Evolutionary conservation across 2,113 vertebrate genomes (phyloP), one percentile per base, ranked within the genome.

Genomic region (Entomyzon cyanotis): DNA sequence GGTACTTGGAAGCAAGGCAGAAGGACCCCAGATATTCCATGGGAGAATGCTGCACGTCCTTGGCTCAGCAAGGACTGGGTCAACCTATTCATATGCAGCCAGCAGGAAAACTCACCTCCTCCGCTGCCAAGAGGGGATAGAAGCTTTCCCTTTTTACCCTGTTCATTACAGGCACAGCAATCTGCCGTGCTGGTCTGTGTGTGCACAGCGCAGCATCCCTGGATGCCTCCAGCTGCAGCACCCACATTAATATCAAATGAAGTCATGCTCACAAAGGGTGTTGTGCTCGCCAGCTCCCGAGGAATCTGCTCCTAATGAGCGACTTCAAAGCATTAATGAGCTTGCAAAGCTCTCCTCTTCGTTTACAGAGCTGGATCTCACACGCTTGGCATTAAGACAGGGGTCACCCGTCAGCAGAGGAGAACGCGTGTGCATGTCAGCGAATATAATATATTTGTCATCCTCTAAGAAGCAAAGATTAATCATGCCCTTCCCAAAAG

Each of bases 241-340:
- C 91, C 92, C 42, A 20, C 84, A 87, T 95, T 90, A 96, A 96
- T 95, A 95, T 75, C 93, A 84, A 87, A 95, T 71, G 74, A 95
- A 97, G 85, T 78, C 89, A 31, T 58, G 92, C 89, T 94, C 82
- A 93, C 90, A 87, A 85, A 95, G 87, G 83, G 93, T 90, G 94
- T 87, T 94, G 56, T 3, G 14, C 86, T 90, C 8, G 2, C 91
- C 90, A 90, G 82, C 90, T 95, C 96, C 83, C 0, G 23, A 93
- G 93, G 95, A 97, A 95, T 95, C 90, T 92, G 79, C 87, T 96
- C 71, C 80, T 97, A 97, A 97, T 97, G 96, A 97, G 96, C 17
- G 19, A 96, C 95, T 97, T 97, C 96, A 96, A 97, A 97, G 96
- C 96, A 94, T 95, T 97, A 97, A 97, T 97, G 95, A 97, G 95